A percentile compares a stretch with the other conserved stretches of the same genome.
These are phyloP conservation scores for Tenualosa ilisha DNA, from an alignment of 2,797 vertebrate genomes.

Conservation along the genomic window DNA sequence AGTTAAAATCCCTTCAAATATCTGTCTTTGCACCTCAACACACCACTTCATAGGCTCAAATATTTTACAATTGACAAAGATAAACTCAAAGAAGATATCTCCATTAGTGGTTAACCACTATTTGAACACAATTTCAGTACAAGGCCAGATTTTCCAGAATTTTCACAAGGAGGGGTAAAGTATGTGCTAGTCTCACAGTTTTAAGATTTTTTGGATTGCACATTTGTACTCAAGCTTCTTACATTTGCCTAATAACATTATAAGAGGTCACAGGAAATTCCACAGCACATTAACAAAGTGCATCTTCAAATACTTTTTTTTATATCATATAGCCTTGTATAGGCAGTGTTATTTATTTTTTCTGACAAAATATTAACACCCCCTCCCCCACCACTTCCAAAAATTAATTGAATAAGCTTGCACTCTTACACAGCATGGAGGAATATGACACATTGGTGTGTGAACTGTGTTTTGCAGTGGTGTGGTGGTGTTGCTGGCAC, in stretches of 20 bases:
- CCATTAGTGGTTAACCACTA: conserved; percentile 89
- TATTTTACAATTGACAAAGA: conserved; percentile 99
- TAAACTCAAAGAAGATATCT: conserved; percentile 88
- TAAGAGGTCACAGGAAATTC: neutral
- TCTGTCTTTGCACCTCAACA: conserved; percentile 99
- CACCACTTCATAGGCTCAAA: conserved; percentile 99
- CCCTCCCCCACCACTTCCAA: neutral
- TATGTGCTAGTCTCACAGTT: conserved; percentile 62
- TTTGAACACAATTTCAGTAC: conserved; percentile 83
- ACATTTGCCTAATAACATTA: neutral
- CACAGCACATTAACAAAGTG: neutral
- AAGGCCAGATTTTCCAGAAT: conserved; percentile 80
- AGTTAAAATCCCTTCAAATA: conserved; percentile 99
- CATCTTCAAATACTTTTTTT: neutral
- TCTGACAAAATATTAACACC: neutral
- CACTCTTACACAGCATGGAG: neutral
- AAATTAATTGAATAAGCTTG: conserved; percentile 1
- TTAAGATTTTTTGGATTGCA: neutral
- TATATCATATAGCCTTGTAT: neutral
- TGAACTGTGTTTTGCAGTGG: conserved; percentile 16
- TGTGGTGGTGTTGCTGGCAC: neutral
- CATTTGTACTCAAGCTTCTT: neutral
- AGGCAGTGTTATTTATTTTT: neutral
- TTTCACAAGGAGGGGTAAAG: conserved; percentile 80
- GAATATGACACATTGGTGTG: conserved; percentile 15